Evolutionary conservation across 2,888 invertebrate species (phyloP).

Genomic region (Thecophora atra): DNA sequence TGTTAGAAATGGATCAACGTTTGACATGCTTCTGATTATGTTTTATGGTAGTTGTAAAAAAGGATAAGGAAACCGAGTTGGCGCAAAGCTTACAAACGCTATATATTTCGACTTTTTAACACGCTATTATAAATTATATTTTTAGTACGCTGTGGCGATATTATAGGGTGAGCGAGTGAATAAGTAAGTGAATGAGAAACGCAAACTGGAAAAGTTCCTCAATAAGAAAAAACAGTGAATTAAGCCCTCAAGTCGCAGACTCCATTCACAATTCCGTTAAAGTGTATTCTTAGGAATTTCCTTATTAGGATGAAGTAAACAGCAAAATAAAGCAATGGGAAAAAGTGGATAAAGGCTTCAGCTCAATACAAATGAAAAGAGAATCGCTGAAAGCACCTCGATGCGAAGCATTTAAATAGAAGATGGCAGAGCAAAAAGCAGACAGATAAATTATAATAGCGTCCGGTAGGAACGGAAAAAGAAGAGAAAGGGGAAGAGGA

Average conservation of each 20-base stretch:
- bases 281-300: constrained; percentile 23
- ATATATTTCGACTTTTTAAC: not conserved
- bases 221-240: not conserved
- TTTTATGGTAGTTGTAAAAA: not conserved
- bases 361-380: not conserved
- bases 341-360: not conserved
- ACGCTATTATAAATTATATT: too few relatives aligned
- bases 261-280: constrained; percentile 4
- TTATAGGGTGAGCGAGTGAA: not conserved
- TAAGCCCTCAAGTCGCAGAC: not conserved
- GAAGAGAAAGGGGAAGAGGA: too few relatives aligned
- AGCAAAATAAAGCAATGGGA: constrained; percentile 1
- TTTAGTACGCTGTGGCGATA: not conserved
- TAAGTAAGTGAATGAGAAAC: not conserved
- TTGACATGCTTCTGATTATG: too few relatives aligned
- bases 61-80: too few relatives aligned
- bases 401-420: not conserved
- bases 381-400: not conserved
- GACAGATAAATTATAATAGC: too few relatives aligned
- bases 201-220: not conserved
- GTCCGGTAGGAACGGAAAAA: too few relatives aligned
- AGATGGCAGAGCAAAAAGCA: too few relatives aligned
- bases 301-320: constrained; percentile 15
- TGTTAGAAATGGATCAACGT: too few relatives aligned
- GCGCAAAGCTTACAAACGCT: not conserved